phyloP scores from a whole-genome alignment of 2,888 invertebrate species.

The Yponomeuta sedellus region DNA sequence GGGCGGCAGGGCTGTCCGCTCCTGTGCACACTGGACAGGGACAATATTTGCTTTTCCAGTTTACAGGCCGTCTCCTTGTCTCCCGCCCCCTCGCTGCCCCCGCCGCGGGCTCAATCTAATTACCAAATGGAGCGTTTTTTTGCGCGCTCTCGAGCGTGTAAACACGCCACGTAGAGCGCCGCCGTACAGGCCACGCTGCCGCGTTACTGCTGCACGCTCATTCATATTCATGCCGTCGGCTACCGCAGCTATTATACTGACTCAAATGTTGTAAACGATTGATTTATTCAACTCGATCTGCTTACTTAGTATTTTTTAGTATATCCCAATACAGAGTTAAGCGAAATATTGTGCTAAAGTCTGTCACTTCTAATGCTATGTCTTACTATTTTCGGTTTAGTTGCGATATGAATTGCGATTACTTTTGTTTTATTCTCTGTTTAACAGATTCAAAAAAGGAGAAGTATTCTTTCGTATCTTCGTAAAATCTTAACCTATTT shows the following conservation, averaged over 20 bases:
- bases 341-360: too few species aligned
- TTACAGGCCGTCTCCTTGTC: slow-evolving; percentile 32
- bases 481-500: too few species aligned
- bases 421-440: too few species aligned
- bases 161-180: slow-evolving; percentile 35
- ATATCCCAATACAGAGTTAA: too few species aligned
- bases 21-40: slow-evolving; percentile 19
- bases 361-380: too few species aligned
- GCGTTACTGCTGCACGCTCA: not conserved
- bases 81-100: slow-evolving; percentile 18
- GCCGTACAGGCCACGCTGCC: slow-evolving; percentile 21
- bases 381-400: too few species aligned
- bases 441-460: too few species aligned
- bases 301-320: not conserved
- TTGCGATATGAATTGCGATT: too few species aligned
- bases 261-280: not conserved
- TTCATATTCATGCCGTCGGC: not conserved
- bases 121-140: slow-evolving; percentile 67
- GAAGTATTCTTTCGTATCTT: too few species aligned
- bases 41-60: slow-evolving; percentile 52
- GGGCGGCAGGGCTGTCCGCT: not conserved
- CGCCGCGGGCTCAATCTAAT: slow-evolving; percentile 56
- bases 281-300: not conserved
- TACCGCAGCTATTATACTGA: not conserved
- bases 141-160: slow-evolving; percentile 51